A percentile compares a stretch with the other conserved stretches of the same genome.
Conservation (phyloP, 2,113 vertebrate genomes). For the Dasypus novemcinctus region DNA sequence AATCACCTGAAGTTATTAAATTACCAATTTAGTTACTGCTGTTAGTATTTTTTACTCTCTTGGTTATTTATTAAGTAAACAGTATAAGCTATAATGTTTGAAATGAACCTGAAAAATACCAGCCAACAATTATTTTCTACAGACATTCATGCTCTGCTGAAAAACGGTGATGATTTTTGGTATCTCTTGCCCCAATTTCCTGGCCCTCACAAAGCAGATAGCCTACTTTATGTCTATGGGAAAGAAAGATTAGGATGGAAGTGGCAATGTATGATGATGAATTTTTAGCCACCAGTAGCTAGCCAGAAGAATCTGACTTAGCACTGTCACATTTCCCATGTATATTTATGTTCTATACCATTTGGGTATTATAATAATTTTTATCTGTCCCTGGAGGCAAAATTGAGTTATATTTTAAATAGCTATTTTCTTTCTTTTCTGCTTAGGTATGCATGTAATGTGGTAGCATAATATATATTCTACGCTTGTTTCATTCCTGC, state of each 20-base stretch:
- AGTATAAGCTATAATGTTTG: background rate
- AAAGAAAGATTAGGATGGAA: slow-evolving; percentile 37
- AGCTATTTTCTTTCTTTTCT: slow-evolving; percentile 76
- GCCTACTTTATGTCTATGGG: slow-evolving; percentile 10
- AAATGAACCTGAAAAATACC: slow-evolving; percentile 30
- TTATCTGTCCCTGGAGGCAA: slow-evolving; percentile 72
- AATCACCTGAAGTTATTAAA: slow-evolving; percentile 68
- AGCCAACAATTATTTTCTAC: slow-evolving; percentile 46
- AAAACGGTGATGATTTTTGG: slow-evolving; percentile 53
- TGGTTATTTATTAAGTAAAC: slow-evolving; percentile 57
- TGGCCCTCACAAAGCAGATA: slow-evolving; percentile 54
- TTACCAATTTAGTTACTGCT: slow-evolving; percentile 49
- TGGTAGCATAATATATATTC: slow-evolving; percentile 70
- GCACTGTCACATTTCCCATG: slow-evolving; percentile 44
- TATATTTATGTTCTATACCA: slow-evolving; percentile 71
- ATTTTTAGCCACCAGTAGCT: slow-evolving; percentile 59
- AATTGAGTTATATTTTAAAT: slow-evolving; percentile 76
- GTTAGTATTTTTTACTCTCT: slow-evolving; percentile 40
- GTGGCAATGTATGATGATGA: slow-evolving; percentile 30
- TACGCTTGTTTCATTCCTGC: slow-evolving; percentile 73
- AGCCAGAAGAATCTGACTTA: slow-evolving; percentile 45
- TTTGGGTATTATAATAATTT: slow-evolving; percentile 72
- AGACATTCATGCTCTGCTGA: slow-evolving; percentile 43
- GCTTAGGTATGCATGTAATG: slow-evolving; percentile 79
- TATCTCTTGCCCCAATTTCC: slow-evolving; percentile 42